These are phyloP conservation scores for Seriola rivoliana DNA, from an alignment of 2,113 vertebrate genomes.

Conservation along the genomic window DNA sequence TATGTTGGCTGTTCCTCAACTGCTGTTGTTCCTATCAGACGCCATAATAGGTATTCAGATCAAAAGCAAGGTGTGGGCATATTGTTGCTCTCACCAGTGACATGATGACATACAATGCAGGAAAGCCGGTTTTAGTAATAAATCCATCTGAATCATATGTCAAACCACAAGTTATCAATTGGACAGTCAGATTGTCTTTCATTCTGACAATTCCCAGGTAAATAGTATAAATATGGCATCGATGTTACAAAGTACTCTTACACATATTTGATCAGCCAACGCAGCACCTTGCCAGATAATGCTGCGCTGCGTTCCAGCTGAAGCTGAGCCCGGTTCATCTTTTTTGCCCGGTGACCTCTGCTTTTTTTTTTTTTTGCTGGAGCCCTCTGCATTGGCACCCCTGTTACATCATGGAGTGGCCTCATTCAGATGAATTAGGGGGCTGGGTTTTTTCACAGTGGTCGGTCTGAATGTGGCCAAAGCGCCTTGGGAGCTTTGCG, in stretches of 20 bases:
- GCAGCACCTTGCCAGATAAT: background rate
- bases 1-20: background rate
- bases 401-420: background rate
- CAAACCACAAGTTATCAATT: background rate
- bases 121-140: background rate
- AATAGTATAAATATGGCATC: background rate
- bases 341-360: background rate
- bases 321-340: background rate
- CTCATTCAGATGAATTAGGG: slow-evolving; percentile 7
- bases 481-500: background rate
- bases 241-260: too few relatives aligned
- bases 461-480: slow-evolving; percentile 9
- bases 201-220: background rate
- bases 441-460: background rate
- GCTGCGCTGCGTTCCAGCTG: background rate
- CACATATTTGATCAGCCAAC: background rate
- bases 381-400: background rate
- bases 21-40: background rate
- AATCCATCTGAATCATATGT: background rate
- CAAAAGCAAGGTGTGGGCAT: background rate
- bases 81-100: background rate
- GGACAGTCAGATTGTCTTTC: background rate
- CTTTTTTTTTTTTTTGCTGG: too few relatives aligned
- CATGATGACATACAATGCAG: background rate
- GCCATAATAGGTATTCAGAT: background rate